Percentiles rank a stretch among this genome's conserved stretches.
phyloP scores from a whole-genome alignment of 30 jellyfish, hydroid and myxozoan species.

The Turritopsis dohrnii region DNA sequence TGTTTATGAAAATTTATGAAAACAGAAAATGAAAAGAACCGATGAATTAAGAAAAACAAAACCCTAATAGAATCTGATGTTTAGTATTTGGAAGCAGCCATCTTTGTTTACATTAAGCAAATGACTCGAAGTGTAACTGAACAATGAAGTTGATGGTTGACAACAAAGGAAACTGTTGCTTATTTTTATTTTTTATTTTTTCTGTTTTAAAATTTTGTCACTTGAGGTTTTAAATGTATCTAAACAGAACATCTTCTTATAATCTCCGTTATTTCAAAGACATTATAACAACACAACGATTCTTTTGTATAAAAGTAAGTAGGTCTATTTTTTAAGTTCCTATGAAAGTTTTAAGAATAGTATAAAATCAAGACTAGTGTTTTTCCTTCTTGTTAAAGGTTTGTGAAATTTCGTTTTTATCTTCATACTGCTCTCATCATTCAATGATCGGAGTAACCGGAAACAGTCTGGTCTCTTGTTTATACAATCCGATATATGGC shows the following conservation, averaged over 20 bases:
- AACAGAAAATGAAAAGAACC: neutral
- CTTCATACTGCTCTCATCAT: neutral
- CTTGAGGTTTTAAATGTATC: neutral
- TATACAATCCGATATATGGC: slow-evolving; percentile 25
- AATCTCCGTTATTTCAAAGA: neutral
- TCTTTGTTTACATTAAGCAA: neutral
- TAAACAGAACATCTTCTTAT: neutral
- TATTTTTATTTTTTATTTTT: no score
- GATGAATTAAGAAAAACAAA: neutral
- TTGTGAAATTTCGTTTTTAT: neutral
- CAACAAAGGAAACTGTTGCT: neutral
- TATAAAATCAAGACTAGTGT: neutral
- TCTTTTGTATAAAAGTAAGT: neutral
- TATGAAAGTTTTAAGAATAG: neutral
- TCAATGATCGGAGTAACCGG: slow-evolving; percentile 50
- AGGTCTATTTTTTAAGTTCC: neutral
- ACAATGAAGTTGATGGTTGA: neutral
- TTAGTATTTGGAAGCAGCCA: neutral
- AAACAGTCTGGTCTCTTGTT: slow-evolving; percentile 42
- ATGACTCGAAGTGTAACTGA: neutral
- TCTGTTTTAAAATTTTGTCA: neutral
- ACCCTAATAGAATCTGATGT: neutral
- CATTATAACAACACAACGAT: neutral
- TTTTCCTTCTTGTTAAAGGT: neutral
- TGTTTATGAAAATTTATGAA: neutral